A percentile compares a stretch with the other conserved stretches of the same genome.
Conservation (phyloP, 2,113 vertebrate genomes). For the Zapus hudsonius region DNA sequence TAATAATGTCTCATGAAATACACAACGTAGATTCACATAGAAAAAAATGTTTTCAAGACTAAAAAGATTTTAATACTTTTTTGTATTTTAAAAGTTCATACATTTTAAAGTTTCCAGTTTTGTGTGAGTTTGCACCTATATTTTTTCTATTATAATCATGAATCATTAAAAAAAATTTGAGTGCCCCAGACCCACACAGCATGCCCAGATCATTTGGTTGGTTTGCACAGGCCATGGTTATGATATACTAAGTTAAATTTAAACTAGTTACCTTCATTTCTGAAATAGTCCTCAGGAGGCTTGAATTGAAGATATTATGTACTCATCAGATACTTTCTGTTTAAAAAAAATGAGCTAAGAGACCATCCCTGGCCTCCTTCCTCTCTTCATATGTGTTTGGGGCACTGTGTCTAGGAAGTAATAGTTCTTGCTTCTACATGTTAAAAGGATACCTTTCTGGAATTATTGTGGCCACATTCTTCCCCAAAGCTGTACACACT, state of each 20-base stretch:
- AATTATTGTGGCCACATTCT: not conserved
- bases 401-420: not conserved
- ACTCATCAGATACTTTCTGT: not conserved
- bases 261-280: not conserved
- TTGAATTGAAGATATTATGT: not conserved
- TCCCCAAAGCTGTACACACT: not conserved
- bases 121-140: not conserved
- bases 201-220: not conserved
- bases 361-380: not conserved
- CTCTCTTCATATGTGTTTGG: accelerated
- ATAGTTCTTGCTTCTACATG: not conserved
- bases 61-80: not conserved
- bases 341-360: not conserved
- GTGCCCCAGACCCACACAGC: too few species aligned
- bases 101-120: not conserved
- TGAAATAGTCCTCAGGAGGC: not conserved
- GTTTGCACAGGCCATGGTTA: not conserved
- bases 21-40: not conserved
- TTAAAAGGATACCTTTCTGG: not conserved
- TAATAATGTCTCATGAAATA: not conserved
- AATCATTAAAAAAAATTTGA: too few species aligned
- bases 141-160: not conserved
- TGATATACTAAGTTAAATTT: not conserved
- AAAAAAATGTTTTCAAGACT: slow-evolving; percentile 6
- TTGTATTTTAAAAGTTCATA: not conserved